Conservation (phyloP, 2,113 vertebrate species). For the Actenoides hombroni region DNA sequence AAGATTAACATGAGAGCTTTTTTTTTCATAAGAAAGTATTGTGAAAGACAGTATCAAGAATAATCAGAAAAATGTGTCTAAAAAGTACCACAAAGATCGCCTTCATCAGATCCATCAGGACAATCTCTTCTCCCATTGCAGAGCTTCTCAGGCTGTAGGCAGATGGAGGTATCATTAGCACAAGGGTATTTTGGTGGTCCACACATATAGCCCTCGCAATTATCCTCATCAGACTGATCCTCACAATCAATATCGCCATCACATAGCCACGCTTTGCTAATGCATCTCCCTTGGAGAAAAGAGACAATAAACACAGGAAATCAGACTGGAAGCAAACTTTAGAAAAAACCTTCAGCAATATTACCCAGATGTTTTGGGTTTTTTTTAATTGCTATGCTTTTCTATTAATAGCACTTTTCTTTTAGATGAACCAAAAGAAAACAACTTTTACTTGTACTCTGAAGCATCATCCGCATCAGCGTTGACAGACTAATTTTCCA, state of each 20-base stretch:
- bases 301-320: conserved; percentile 61
- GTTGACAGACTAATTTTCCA: background rate
- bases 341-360: background rate
- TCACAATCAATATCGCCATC: conserved; percentile 98
- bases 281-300: conserved; percentile 90
- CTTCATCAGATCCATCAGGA: conserved; percentile 94
- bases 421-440: background rate
- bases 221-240: conserved; percentile 95
- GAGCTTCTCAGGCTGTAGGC: conserved; percentile 92
- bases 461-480: background rate
- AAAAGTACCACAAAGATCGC: conserved; percentile 89
- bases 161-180: conserved; percentile 90
- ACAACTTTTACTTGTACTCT: background rate
- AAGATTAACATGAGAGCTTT: background rate
- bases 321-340: conserved; percentile 35
- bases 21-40: background rate
- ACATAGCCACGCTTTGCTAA: conserved; percentile 98
- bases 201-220: conserved; percentile 88
- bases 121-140: conserved; percentile 94
- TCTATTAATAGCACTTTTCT: background rate
- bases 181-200: conserved; percentile 96
- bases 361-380: background rate
- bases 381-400: background rate
- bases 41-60: background rate
- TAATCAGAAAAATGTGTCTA: background rate